A percentile compares a stretch with the other conserved stretches of the same genome.
Conservation (phyloP, 2,113 vertebrate genomes). For the Sarotherodon lohbergeri region DNA sequence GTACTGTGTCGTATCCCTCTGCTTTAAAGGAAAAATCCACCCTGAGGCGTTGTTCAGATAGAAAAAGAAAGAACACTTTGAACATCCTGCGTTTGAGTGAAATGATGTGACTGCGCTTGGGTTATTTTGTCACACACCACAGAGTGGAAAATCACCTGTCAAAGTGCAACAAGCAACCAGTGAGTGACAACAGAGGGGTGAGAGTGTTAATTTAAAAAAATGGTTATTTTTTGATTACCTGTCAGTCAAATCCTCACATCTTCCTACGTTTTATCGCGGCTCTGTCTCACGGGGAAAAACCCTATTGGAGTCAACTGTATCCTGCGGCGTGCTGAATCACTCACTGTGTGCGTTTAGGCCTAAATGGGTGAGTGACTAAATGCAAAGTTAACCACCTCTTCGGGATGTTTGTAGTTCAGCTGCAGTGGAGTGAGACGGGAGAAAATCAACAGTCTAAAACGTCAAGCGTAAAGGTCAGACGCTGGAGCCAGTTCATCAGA, state of each 20-base stretch:
- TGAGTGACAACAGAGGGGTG: not conserved
- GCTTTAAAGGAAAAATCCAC: conserved; percentile 2
- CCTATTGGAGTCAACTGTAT: not conserved
- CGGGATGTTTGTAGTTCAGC: conserved; percentile 23
- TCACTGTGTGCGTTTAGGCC: not conserved
- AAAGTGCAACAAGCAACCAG: not conserved
- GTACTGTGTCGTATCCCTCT: not conserved
- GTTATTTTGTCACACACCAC: not conserved
- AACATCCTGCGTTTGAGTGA: not conserved
- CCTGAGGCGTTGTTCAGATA: not conserved
- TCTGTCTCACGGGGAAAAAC: not conserved
- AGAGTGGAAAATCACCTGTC: conserved; percentile 1
- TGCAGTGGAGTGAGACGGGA: not conserved
- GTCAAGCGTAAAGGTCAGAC: conserved; percentile 24
- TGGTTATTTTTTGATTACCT: not conserved
- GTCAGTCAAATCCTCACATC: conserved; percentile 19
- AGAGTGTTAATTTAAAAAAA: not conserved
- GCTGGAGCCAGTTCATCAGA: conserved; percentile 11
- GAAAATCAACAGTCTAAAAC: conserved; percentile 21
- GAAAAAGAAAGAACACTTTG: not conserved
- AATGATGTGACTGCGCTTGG: not conserved
- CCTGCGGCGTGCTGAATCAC: not conserved
- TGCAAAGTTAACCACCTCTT: conserved; percentile 1
- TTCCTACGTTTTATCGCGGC: not conserved
- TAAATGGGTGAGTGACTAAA: conserved; percentile 16